Evolutionary conservation across 2,888 invertebrate genomes (phyloP), one percentile per base, ranked within the genome.

Genomic region (Cetonia aurata): DNA sequence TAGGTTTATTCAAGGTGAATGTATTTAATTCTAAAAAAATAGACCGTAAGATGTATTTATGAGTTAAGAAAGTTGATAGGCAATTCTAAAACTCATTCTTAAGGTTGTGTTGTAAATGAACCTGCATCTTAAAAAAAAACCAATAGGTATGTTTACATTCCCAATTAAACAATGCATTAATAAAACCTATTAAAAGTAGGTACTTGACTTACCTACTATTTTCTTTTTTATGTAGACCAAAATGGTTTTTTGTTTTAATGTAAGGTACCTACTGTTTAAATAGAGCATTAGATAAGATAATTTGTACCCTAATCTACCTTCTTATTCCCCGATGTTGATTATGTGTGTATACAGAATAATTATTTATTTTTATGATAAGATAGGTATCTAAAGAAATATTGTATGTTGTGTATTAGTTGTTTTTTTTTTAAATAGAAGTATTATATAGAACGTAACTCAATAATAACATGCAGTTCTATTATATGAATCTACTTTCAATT

Each of bases 1-100:
- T 69, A 60, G 50, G 62, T 62, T 48, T 33, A 57, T 37, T 42
- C 67, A 67, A 67, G 67, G 67, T 67, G 55, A 62, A 59, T 60
- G 53, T 69, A 59, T 69, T 69, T 69, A 69, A 62, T 60, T 52
- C 60, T 31, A 10, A 12, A 15, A 62, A 52, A 52, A 44, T 60
- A 15, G 41, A 15, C 31, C 33, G 1, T 50, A 42, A 41, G 57
- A 52, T 25, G 25, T 42, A 50, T 37, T 52, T 52, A 15, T 6
- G 41, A 41, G 31, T 33, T 55, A 3, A 4, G 31, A 4, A 33
- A 55, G 15, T 56, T 56, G 33, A 33, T n/a, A 33, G n/a, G 6
- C 13, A 31, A 31, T 9, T 19, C 13, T 46, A 8, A 25, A 46
- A 13, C 25, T 12, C 19, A 25, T 56, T 55, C 42, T 55, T 8